A percentile compares a stretch with the other conserved stretches of the same genome.
These are phyloP conservation scores for Tenualosa ilisha DNA, from an alignment of 2,797 vertebrate species.

Conservation along the genomic window DNA sequence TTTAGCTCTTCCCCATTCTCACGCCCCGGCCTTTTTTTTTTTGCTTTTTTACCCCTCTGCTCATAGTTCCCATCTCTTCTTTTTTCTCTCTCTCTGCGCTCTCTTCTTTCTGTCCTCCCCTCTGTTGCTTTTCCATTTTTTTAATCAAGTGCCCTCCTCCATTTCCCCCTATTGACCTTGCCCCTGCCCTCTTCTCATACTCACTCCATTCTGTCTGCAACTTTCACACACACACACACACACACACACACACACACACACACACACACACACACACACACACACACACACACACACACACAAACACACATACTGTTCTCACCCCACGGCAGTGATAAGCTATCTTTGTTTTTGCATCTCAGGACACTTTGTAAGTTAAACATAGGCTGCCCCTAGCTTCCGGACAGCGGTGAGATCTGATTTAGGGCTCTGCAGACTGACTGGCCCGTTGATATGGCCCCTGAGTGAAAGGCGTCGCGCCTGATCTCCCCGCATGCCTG, in stretches of 20 bases:
- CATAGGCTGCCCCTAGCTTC: slow-evolving; percentile 16
- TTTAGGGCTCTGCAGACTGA: background rate
- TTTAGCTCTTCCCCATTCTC: background rate
- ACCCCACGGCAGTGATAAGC: slow-evolving; percentile 40
- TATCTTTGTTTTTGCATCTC: slow-evolving; percentile 49
- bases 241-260: background rate
- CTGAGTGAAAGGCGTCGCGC: background rate
- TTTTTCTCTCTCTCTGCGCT: background rate
- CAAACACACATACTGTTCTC: slow-evolving; percentile 2
- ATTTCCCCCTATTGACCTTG: slow-evolving; percentile 18
- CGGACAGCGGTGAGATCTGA: background rate
- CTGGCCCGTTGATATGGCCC: background rate
- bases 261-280: too few species aligned
- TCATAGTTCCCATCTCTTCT: background rate
- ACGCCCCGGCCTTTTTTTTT: background rate
- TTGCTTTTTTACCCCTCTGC: background rate
- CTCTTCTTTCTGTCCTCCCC: background rate
- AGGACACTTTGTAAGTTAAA: slow-evolving; percentile 42
- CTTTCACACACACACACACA: background rate
- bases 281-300: too few species aligned
- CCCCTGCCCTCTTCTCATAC: background rate
- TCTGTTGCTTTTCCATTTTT: background rate
- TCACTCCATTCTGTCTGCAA: background rate
- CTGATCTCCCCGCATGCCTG: background rate
- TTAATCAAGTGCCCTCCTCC: background rate